These are phyloP conservation scores for Acronicta leporina DNA, from an alignment of 2,888 invertebrate genomes.

Conservation along the genomic window DNA sequence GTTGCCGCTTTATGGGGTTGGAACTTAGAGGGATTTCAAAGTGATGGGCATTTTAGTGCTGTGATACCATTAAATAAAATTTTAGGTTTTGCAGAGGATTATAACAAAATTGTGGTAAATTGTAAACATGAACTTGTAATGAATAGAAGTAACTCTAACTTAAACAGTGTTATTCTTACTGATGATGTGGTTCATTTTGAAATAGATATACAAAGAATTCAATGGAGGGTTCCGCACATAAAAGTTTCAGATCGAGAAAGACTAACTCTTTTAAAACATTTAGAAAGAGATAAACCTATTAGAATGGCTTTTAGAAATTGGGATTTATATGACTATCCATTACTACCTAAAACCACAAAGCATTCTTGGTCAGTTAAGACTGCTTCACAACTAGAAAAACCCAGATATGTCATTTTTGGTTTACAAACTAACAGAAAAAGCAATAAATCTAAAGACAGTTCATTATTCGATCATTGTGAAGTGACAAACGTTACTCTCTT, in stretches of 20 bases:
- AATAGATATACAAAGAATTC: constrained; percentile 32
- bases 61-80: constrained; percentile 25
- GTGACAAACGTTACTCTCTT: constrained; percentile 13
- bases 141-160: constrained; percentile 58
- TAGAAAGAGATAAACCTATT: too few species aligned
- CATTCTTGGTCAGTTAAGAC: constrained; percentile 1
- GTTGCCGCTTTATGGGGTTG: constrained; percentile 48
- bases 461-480: constrained; percentile 1
- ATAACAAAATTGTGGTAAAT: constrained; percentile 68
- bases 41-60: constrained; percentile 48
- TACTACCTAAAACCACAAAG: constrained; percentile 4
- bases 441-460: too few species aligned
- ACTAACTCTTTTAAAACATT: too few species aligned
- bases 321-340: background rate
- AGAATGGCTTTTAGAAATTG: too few species aligned
- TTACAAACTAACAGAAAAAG: too few species aligned
- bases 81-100: constrained; percentile 57
- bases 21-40: constrained; percentile 49
- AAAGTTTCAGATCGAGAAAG: too few species aligned
- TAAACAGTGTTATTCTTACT: constrained; percentile 51
- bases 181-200: constrained; percentile 25
- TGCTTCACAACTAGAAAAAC: too few species aligned
- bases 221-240: too few species aligned
- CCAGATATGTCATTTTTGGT: too few species aligned
- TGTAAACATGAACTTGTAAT: constrained; percentile 70